Evolutionary conservation across 2,113 vertebrate genomes (phyloP).

Genomic region (Diglossa brunneiventris): DNA sequence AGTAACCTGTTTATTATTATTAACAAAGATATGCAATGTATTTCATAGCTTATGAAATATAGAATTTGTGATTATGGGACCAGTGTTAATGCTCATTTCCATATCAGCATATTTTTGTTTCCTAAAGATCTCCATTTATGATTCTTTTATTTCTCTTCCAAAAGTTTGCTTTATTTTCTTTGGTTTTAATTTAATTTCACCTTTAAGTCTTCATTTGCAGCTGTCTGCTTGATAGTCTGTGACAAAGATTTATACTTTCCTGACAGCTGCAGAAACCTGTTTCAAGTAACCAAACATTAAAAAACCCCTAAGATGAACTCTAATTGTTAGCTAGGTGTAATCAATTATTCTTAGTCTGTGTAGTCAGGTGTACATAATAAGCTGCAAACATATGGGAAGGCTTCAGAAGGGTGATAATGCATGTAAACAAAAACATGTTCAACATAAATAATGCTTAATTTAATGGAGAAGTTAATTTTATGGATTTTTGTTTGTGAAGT

Average conservation of each 20-base stretch:
- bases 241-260: constrained; percentile 55
- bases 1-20: neutral
- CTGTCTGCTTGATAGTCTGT: constrained; percentile 39
- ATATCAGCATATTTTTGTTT: neutral
- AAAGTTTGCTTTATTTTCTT: neutral
- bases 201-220: constrained; percentile 55
- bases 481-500: constrained; percentile 46
- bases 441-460: constrained; percentile 49
- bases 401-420: constrained; percentile 80
- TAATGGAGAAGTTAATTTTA: constrained; percentile 40
- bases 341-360: constrained; percentile 78
- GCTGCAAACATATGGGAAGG: constrained; percentile 81
- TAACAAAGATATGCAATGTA: neutral
- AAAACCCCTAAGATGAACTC: constrained; percentile 40
- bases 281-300: constrained; percentile 53
- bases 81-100: neutral
- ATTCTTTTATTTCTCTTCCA: neutral
- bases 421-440: constrained; percentile 71
- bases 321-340: constrained; percentile 59
- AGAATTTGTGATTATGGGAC: neutral
- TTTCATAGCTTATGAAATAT: neutral
- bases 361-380: constrained; percentile 77
- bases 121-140: neutral
- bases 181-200: constrained; percentile 32
- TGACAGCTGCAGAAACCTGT: constrained; percentile 30